Conservation (phyloP, 2,888 invertebrate genomes). For the Thysanoteuthis rhombus region DNA sequence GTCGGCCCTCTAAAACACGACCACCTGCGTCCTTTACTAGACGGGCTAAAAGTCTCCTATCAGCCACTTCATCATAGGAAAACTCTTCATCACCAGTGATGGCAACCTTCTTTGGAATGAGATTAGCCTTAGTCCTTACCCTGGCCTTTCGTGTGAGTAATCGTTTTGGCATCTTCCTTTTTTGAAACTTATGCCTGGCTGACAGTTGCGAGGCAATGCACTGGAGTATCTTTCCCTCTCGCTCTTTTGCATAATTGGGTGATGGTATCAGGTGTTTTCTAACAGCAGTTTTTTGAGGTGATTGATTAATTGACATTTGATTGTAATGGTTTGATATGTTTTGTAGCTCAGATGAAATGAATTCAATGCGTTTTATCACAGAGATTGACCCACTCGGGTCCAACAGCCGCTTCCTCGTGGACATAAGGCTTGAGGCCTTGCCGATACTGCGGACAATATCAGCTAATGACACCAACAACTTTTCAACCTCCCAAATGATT, state of each 20-base stretch:
- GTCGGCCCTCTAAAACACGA: background rate
- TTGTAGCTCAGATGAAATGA: background rate
- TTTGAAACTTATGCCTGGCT: background rate
- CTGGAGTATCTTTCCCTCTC: background rate
- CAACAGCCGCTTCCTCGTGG: background rate
- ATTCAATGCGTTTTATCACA: background rate
- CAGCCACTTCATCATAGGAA: background rate
- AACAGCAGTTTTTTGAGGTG: background rate
- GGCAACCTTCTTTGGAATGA: background rate
- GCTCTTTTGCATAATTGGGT: background rate
- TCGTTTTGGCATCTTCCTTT: background rate
- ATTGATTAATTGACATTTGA: background rate
- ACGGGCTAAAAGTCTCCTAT: background rate
- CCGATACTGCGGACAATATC: conserved; percentile 12
- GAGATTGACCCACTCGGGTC: conserved; percentile 12
- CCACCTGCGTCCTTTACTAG: background rate
- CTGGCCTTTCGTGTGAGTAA: background rate
- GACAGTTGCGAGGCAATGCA: background rate
- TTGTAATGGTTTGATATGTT: background rate
- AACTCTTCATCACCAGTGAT: background rate
- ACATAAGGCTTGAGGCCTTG: background rate
- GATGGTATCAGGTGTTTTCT: background rate
- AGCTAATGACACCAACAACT: conserved; percentile 12
- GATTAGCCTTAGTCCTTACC: background rate
- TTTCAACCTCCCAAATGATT: background rate